Conservation (phyloP, 2,888 invertebrate species). For the Pherbina coryleti region DNA sequence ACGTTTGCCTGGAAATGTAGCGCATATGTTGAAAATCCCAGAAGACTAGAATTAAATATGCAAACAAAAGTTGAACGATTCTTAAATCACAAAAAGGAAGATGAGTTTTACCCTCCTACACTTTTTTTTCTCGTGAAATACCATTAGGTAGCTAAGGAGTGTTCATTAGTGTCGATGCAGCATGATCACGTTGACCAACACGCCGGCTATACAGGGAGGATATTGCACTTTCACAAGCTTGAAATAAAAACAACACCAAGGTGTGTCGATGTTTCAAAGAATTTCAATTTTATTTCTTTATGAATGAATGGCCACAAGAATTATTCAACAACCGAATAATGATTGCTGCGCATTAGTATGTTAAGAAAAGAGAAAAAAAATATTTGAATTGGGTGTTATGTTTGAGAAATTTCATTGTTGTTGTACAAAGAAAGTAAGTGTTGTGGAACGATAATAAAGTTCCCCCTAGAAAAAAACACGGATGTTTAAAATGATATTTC, state of each 20-base stretch:
- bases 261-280: neutral
- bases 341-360: neutral
- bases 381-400: no score
- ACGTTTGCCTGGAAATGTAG: no score
- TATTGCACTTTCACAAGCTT: neutral
- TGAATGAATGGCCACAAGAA: neutral
- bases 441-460: neutral
- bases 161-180: neutral
- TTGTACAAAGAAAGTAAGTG: no score
- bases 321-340: neutral
- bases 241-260: neutral
- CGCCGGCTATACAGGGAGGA: neutral
- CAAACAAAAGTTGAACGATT: neutral
- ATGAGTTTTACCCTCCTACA: neutral
- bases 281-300: constrained; percentile 14
- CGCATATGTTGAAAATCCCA: no score
- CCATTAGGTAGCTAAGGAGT: neutral
- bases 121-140: neutral
- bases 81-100: neutral
- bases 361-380: no score
- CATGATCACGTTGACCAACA: neutral
- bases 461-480: neutral
- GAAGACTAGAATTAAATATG: neutral
- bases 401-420: no score
- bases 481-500: neutral